Evolutionary conservation across 2,888 invertebrate species (phyloP), one percentile per base, ranked within the genome.

Genomic region (Sarcophaga subvicina): DNA sequence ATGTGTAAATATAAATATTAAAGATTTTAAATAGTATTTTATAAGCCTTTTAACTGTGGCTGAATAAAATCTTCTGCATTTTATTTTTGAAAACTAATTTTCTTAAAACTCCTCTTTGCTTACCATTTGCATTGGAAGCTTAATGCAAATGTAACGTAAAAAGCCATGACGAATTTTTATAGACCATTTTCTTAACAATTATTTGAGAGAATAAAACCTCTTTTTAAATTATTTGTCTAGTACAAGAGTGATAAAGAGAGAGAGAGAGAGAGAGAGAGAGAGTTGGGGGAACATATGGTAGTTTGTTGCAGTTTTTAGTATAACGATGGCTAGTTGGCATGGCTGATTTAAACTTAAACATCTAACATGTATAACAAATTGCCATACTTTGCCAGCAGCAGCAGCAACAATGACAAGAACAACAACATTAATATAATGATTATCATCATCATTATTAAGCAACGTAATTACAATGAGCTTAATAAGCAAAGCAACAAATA

Each of bases 401-500:
- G 20, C 17, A 54, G 17, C 49, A 59, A 70, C 45, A 4, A 45
- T 11, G 20, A 69, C n/a, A 67, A 4, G 4, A 66, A 67, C 67
- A 25, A 14, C 27, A 47, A 20, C n/a, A 70, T 69, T 27, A 14
- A 27, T 63, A 20, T 27, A 66, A 20, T 20, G 63, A 70, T 76
- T 49, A 70, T 82, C 69, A 76, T 54, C 54, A 75, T 10, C 71
- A 71, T 5, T 25, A 54, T 25, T 54, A 70, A 14, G 14, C 47
- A 27, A 49, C 17, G 60, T 69, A 14, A 71, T 79, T 25, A 78
- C 81, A 69, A 54, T 70, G 78, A 80, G 72, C 27, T 77, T 81
- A 81, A 81, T 63, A 73, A 25, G 70, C 20, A 59, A 83, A 83
- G 67, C 76, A 80, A 79, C 80, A 72, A 80, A 3, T 49, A 54